These are phyloP conservation scores for Argynnis bischoffii DNA, from an alignment of 2,888 invertebrate genomes.

Conservation along the genomic window DNA sequence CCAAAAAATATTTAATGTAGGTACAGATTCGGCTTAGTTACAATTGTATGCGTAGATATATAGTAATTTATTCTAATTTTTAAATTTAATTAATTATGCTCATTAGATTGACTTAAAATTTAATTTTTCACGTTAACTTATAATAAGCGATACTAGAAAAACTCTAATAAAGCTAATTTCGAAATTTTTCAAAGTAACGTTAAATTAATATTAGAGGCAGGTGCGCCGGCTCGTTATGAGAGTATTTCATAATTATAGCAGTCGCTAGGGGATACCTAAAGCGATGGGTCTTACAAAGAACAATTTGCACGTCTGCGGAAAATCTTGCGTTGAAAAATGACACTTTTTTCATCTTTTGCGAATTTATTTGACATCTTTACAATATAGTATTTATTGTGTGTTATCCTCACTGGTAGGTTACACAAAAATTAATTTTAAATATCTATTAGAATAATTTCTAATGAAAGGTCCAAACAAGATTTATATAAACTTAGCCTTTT, in stretches of 20 bases:
- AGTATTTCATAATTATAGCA: constrained; percentile 46
- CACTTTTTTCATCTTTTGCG: constrained; percentile 30
- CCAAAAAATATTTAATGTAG: no score
- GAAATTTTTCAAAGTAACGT: constrained; percentile 42
- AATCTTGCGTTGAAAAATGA: constrained; percentile 41
- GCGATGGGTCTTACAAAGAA: constrained; percentile 46
- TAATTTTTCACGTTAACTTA: constrained; percentile 15
- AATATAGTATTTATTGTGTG: not conserved
- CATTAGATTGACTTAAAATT: constrained; percentile 6
- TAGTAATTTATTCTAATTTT: no score
- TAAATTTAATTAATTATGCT: not conserved
- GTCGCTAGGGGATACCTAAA: constrained; percentile 42
- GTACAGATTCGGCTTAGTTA: no score
- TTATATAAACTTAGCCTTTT: no score
- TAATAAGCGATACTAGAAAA: constrained; percentile 23
- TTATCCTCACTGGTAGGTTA: not conserved
- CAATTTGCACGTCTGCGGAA: constrained; percentile 43
- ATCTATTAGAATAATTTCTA: no score
- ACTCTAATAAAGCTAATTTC: constrained; percentile 41
- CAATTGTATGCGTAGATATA: no score
- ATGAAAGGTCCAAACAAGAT: no score
- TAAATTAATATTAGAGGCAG: constrained; percentile 47
- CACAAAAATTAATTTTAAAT: no score
- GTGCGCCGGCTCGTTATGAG: constrained; percentile 43
- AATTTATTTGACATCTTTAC: constrained; percentile 37